These are phyloP conservation scores for Rhabdophis nuchalis DNA, from an alignment of 2,797 vertebrate species.

Conservation along the genomic window DNA sequence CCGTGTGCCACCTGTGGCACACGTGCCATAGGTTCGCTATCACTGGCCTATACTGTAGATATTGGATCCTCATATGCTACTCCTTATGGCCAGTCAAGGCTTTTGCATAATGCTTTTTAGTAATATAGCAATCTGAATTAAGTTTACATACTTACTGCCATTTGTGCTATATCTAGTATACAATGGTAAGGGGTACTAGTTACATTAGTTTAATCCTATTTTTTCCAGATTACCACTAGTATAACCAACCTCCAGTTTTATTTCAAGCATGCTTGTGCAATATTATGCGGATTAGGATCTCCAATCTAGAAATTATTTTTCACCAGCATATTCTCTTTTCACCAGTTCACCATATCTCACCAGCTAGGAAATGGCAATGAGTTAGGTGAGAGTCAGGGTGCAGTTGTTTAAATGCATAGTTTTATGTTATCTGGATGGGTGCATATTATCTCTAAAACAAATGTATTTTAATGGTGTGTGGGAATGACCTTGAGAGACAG, in stretches of 20 bases:
- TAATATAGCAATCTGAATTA: not conserved
- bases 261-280: not conserved
- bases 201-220: not conserved
- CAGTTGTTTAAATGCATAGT: not conserved
- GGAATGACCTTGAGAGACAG: not conserved
- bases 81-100: not conserved
- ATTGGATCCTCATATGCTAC: not conserved
- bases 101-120: not conserved
- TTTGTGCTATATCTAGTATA: not conserved
- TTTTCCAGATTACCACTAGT: not conserved
- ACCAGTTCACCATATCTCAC: not conserved
- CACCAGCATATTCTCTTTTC: not conserved
- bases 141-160: not conserved
- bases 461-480: not conserved
- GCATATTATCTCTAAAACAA: not conserved
- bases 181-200: not conserved
- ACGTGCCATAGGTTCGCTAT: too few relatives aligned
- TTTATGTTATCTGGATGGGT: not conserved
- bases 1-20: too few relatives aligned
- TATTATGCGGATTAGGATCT: not conserved
- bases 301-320: not conserved
- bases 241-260: not conserved
- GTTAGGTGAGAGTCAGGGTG: not conserved
- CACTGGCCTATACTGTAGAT: not conserved
- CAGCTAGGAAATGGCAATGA: not conserved